phyloP scores from a whole-genome alignment of 1,140 invertebrate genomes.

The Leguminivora glycinivorella region DNA sequence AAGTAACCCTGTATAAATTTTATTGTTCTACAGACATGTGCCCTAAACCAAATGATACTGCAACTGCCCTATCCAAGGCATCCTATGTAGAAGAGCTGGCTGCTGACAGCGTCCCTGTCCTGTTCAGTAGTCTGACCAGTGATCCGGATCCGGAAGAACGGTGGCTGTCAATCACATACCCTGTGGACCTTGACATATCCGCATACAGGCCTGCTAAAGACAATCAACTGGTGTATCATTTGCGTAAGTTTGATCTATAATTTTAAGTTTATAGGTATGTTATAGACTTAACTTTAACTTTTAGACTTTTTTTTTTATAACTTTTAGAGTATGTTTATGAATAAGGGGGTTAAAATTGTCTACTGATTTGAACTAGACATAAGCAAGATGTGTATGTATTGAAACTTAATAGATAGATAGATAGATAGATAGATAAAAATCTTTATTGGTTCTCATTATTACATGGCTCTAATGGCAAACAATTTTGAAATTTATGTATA shows the following conservation, averaged over 20 bases:
- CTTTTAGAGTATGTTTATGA: no score
- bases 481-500: no score
- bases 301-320: no score
- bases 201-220: conserved; percentile 71
- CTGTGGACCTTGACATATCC: conserved; percentile 81
- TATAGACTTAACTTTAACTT: no score
- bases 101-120: conserved; percentile 87
- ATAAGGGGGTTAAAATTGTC: no score
- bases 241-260: conserved; percentile 85
- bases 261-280: no score
- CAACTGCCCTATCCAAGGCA: conserved; percentile 84
- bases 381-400: no score
- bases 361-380: no score
- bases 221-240: conserved; percentile 84
- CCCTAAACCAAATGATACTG: conserved; percentile 89
- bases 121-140: conserved; percentile 90
- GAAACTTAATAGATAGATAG: no score
- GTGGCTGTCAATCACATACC: conserved; percentile 89
- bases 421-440: no score
- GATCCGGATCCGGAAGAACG: conserved; percentile 86
- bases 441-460: no score
- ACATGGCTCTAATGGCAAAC: no score
- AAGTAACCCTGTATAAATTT: neutral
- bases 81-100: conserved; percentile 92
- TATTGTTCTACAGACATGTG: conserved; percentile 86